A percentile compares a stretch with the other conserved stretches of the same genome.
These are phyloP conservation scores for Standfussiana lucernea DNA, from an alignment of 2,888 invertebrate species.

Conservation along the genomic window DNA sequence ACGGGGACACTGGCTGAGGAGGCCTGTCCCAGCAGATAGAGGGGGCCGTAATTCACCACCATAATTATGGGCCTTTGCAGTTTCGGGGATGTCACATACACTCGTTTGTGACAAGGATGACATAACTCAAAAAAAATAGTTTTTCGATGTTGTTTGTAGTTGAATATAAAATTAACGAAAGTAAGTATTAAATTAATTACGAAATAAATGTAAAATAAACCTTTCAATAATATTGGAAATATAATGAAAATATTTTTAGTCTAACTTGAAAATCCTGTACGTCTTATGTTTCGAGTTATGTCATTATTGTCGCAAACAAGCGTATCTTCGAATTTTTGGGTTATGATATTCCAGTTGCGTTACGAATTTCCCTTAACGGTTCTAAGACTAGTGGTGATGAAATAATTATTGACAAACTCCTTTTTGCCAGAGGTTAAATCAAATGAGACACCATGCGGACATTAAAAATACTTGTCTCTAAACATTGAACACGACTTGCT, in stretches of 20 bases:
- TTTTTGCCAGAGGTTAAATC: neutral
- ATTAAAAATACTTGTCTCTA: constrained; percentile 9
- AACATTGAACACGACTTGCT: constrained; percentile 36
- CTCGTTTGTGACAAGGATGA: too few relatives aligned
- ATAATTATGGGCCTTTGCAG: neutral
- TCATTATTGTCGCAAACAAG: too few relatives aligned
- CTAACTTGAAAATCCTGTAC: too few relatives aligned
- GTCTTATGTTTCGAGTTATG: too few relatives aligned
- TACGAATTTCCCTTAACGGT: neutral
- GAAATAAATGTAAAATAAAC: too few relatives aligned
- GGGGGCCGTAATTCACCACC: neutral
- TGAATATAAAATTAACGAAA: too few relatives aligned
- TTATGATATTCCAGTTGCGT: neutral
- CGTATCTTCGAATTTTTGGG: neutral
- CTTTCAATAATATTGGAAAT: too few relatives aligned
- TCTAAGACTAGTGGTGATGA: neutral
- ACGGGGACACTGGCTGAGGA: neutral
- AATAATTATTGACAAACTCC: neutral
- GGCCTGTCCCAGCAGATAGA: neutral
- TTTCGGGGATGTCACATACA: neutral
- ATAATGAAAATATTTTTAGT: too few relatives aligned
- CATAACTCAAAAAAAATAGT: too few relatives aligned
- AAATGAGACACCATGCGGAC: neutral
- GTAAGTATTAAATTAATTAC: too few relatives aligned
- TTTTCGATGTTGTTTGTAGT: too few relatives aligned